Base-by-base conservation (phyloP, 2,797 vertebrate species). In the Decapterus maruadsi region DNA sequence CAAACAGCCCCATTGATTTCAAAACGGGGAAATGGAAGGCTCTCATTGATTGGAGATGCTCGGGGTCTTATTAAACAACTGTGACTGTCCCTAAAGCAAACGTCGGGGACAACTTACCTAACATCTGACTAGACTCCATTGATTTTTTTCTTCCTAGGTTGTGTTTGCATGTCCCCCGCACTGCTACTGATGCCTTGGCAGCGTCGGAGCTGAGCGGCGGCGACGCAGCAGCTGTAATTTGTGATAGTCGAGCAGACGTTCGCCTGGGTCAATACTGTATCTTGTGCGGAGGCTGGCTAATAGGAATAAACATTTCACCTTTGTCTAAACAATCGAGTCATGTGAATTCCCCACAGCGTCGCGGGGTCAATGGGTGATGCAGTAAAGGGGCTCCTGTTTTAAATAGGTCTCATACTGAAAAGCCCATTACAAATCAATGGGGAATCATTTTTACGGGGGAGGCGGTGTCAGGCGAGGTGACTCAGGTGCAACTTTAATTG, bases 31-130 rank as follows among this genome's bases (percentile, higher is more conserved):
- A 88, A 89, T 90, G 89, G 90, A 92, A 92, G 80, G 85, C 86
- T 90, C 78, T 57, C 93, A 96, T 95, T 95, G 95, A 96, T 95
- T 82, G 83, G 75, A 89, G 87, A 91, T 90, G 89, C 87, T 88
- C 82, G 60, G 92, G 93, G 93, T 95, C 95, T 95, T 95, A 95
- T 95, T 96, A 95, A 95, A 95, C 93, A 93, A 93, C 91, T 84
- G 92, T 69, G 83, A 81, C 88, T 78, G 93, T 93, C 93, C 94
- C 91, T 86, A 81, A 91, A 91, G 92, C 91, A 92, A 92, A 91
- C 84, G 85, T 89, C 54, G 75, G 84, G 89, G 90, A 93, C 90
- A 89, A 93, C 89, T 93, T 91, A 91, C 93, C 92, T 93, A 93
- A 88, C 93, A 91, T 93, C 92, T 92, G 91, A 93, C 91, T 93